A percentile compares a stretch with the other conserved stretches of the same genome.
These are phyloP conservation scores for Dione vanillae DNA, from an alignment of 2,888 invertebrate species.

Conservation along the genomic window DNA sequence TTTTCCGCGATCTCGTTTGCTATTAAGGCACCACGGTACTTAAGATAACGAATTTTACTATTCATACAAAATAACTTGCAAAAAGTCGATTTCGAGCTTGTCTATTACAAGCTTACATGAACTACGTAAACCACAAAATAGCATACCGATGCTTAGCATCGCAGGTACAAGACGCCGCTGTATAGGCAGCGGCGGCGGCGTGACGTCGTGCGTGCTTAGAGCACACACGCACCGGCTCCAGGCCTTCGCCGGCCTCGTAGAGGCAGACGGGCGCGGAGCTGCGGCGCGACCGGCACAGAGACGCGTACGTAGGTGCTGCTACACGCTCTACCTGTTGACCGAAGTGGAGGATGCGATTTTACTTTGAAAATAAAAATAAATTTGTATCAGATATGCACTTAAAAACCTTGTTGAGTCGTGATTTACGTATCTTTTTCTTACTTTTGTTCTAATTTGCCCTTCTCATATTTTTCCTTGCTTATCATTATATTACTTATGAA, in stretches of 20 bases:
- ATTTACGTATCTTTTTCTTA: too few species aligned
- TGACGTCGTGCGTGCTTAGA: constrained; percentile 68
- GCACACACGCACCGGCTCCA: constrained; percentile 53
- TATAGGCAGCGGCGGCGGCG: constrained; percentile 67
- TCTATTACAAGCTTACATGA: not conserved
- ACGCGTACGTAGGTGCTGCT: constrained; percentile 87
- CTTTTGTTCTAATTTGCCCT: too few species aligned
- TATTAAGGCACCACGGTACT: too few species aligned
- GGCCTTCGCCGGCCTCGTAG: constrained; percentile 40
- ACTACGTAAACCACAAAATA: not conserved
- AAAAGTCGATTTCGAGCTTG: too few species aligned
- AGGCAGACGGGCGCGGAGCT: constrained; percentile 60
- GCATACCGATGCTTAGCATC: constrained; percentile 65
- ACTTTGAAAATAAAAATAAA: too few species aligned
- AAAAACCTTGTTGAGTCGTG: too few species aligned
- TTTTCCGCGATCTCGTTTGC: too few species aligned
- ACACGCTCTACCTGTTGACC: constrained; percentile 84
- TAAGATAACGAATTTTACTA: too few species aligned
- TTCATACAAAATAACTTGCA: too few species aligned
- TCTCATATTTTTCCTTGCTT: too few species aligned
- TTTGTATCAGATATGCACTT: too few species aligned
- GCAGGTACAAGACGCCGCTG: constrained; percentile 64
- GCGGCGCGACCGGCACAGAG: constrained; percentile 79
- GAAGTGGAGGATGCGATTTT: not conserved
- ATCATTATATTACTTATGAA: too few species aligned